Percentiles rank a stretch among this genome's conserved stretches.
Evolutionary conservation across 2,888 invertebrate genomes (phyloP).

Genomic region (Temnothorax unifasciatus): DNA sequence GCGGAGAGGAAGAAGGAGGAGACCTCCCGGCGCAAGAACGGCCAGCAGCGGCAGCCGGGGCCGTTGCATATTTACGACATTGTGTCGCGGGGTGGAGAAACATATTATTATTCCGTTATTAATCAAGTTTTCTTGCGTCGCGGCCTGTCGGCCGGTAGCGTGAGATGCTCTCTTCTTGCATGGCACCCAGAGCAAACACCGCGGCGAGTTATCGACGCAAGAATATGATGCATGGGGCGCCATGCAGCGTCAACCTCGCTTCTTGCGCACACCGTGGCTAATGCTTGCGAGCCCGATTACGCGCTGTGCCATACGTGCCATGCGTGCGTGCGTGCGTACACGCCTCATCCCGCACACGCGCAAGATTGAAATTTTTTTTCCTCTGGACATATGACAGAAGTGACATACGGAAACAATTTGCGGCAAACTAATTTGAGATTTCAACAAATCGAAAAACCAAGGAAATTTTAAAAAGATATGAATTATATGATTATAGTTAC

Average conservation of each 20-base stretch:
- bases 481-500: not conserved
- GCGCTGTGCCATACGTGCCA: constrained; percentile 24
- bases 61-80: constrained; percentile 55
- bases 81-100: constrained; percentile 56
- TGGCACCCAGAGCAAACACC: constrained; percentile 72
- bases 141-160: constrained; percentile 76
- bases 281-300: constrained; percentile 73
- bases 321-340: constrained; percentile 16
- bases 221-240: constrained; percentile 79
- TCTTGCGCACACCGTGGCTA: constrained; percentile 69
- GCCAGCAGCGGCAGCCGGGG: not conserved
- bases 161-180: constrained; percentile 78
- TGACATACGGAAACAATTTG: not conserved
- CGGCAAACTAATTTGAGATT: not conserved
- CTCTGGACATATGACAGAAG: not conserved
- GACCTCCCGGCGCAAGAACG: constrained; percentile 39
- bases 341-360: constrained; percentile 45
- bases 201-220: constrained; percentile 76
- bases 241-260: constrained; percentile 74
- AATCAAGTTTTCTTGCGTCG: constrained; percentile 82
- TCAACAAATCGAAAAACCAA: not conserved
- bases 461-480: not conserved
- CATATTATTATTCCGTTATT: constrained; percentile 84
- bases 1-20: constrained; percentile 3
- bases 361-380: constrained; percentile 49